Evolutionary conservation across 2,888 invertebrate species (phyloP), one percentile per base, ranked within the genome.

Genomic region (Eupithecia vulgata): DNA sequence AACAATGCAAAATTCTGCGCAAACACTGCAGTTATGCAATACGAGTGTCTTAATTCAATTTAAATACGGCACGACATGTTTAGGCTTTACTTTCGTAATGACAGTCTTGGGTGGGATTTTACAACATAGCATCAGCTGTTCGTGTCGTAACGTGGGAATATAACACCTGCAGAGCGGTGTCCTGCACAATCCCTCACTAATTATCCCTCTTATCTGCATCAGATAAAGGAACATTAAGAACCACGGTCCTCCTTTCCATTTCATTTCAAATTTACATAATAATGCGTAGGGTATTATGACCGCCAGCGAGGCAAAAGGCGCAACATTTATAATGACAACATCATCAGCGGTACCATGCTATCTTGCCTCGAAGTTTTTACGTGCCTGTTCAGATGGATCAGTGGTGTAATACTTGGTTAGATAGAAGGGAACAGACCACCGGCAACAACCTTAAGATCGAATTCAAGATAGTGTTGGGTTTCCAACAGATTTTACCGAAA

Each of bases 221-320:
- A 90, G 93, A 93, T 92, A 92, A 86, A 84, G 84, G 79, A 80
- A 76, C 80, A 88, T 88, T 77, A 68, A 87, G 89, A 89, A 85
- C 80, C 84, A 83, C 83, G 85, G 87, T 87, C 85, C 87, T 87
- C 87, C 88, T 90, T 91, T 91, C 91, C 88, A 88, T 92, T 91
- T 90, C 90, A 88, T 90, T 90, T 85, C 86, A 85, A 87, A 93
- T 94, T 93, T 91, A 92, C 91, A 93, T 93, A 92, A 93, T 92
- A 91, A 91, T 89, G 91, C 91, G 91, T 88, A 90, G 91, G 90
- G 91, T 90, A 88, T 88, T 87, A 91, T 88, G 90, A 90, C 88
- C 88, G 91, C 86, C 88, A 84, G 85, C 82, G 84, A 85, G 85
- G 83, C 85, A 87, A 85, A 85, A 88, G 85, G 84, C 88, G 86